Evolutionary conservation across 2,113 vertebrate species (phyloP), one percentile per base, ranked within the genome.

Genomic region (Phylloscopus trochilus): DNA sequence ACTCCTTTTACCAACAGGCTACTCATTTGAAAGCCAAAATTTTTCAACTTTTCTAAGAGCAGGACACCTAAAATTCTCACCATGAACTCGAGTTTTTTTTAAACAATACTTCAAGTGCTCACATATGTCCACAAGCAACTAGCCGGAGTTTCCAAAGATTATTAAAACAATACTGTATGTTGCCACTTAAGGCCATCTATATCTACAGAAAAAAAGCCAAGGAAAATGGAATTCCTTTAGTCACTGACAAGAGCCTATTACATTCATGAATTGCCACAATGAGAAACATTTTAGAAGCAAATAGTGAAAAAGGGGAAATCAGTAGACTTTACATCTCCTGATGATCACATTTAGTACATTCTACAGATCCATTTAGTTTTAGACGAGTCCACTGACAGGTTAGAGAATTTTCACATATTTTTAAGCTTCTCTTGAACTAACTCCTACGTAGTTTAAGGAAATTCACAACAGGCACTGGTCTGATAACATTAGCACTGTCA

Each of bases 111-210:
- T 55, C 53, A 52, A 31, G 27, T 47, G 35, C 22, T 78, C 10
- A 73, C 26, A 18, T 31, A 68, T 0, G 0, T 60, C 41, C 20
- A 59, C 26, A 87, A 88, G 43, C 0, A 2, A 89, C 37, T 13
- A 82, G 24, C 26, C n/a, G 80, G 11, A 86, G 22, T 31, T 69
- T 93, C 21, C 73, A 81, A 91, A 83, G 69, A 66, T 63, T 73
- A 92, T 91, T 91, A 91, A 95, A 87, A 83, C 19, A 82, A 73
- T 79, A 39, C 35, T 44, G 84, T 39, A 92, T 35, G 17, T 74
- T 85, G 55, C 60, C 58, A 74, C 26, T 33, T 49, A 76, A 82
- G 69, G 55, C 28, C 79, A 67, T 59, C 66, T 41, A 51, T 24
- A 90, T 62, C 35, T 60, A 87, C 8, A 75, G 37, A n/a, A 44